phyloP scores from a whole-genome alignment of 2,797 vertebrate species.

The Esox masquinongy region DNA sequence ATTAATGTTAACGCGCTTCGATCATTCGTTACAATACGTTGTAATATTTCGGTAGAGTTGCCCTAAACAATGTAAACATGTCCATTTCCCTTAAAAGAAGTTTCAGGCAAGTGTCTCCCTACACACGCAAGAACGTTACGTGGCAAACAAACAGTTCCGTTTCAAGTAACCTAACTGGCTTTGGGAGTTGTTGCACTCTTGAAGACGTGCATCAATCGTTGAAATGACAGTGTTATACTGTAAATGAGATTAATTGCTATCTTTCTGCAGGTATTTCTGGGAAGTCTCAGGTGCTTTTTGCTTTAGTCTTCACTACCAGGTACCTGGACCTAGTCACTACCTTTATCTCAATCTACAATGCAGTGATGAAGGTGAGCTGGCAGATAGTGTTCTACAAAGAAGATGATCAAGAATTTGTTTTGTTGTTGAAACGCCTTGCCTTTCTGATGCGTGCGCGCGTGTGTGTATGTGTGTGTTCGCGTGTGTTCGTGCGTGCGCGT shows the following conservation, averaged over 20 bases:
- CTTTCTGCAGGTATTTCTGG: slow-evolving; percentile 87
- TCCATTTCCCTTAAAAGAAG: neutral
- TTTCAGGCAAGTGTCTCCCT: neutral
- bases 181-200: neutral
- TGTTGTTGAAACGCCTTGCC: neutral
- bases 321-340: slow-evolving; percentile 90
- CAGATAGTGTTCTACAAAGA: neutral
- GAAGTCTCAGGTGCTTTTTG: slow-evolving; percentile 95
- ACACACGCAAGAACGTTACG: slow-evolving; percentile 49
- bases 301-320: slow-evolving; percentile 92
- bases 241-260: neutral
- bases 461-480: no score
- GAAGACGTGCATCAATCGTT: neutral
- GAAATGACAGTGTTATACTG: neutral
- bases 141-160: slow-evolving; percentile 51
- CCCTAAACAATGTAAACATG: neutral
- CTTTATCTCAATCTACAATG: slow-evolving; percentile 93
- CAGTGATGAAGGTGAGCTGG: slow-evolving; percentile 88
- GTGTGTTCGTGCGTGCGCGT: no score
- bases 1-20: neutral
- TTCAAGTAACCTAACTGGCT: neutral
- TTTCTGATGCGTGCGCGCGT: slow-evolving; percentile 1
- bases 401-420: neutral
- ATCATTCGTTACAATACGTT: neutral
- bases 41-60: neutral